Evolutionary conservation across 2,797 vertebrate species (phyloP), one percentile per base, ranked within the genome.

Genomic region (Alectoris magna): DNA sequence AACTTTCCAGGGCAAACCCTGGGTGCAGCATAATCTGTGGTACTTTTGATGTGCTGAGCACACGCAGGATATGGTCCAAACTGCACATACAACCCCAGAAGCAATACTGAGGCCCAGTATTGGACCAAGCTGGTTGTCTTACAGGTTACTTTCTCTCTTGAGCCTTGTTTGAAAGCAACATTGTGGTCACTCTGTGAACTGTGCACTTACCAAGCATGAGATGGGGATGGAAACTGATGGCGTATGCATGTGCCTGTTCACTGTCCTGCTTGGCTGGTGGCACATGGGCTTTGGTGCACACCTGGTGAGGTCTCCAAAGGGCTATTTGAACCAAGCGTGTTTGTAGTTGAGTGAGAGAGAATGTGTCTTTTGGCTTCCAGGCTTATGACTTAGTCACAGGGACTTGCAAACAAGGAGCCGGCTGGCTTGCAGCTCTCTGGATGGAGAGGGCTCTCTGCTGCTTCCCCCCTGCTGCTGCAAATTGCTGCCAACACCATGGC

Each of bases 21-120:
- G 43, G 43, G 5, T 38, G 48, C 70, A 26, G 73, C 9, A 58
- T 12, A 8, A 21, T 9, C 44, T 34, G 9, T 14, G 63, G 14
- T 15, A 10, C 3, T 17, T 26, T 10, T 8, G 58, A 22, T 14
- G 2, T 5, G 21, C 16, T 11, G 27, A 51, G 3, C 27, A 10
- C 31, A 4, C 17, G 3, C 1, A 5, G 14, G 22, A 8, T 22
- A 2, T 0, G 10, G 39, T 22, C 63, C 59, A 27, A 4, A 48
- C 16, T 13, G 16, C 59, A 3, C 2, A 0, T 10, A 9, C 34
- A 34, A 0, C 31, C 0, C 0, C 7, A 14, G 31, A 27, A 29
- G 10, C 26, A 5, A 16, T 44, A 41, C 75, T 19, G 81, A 23
- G 68, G 46, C 74, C 11, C 60, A 13, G 10, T 17, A 3, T 7